phyloP scores from a whole-genome alignment of 2,888 invertebrate genomes.

The Tanytarsus gracilentus region DNA sequence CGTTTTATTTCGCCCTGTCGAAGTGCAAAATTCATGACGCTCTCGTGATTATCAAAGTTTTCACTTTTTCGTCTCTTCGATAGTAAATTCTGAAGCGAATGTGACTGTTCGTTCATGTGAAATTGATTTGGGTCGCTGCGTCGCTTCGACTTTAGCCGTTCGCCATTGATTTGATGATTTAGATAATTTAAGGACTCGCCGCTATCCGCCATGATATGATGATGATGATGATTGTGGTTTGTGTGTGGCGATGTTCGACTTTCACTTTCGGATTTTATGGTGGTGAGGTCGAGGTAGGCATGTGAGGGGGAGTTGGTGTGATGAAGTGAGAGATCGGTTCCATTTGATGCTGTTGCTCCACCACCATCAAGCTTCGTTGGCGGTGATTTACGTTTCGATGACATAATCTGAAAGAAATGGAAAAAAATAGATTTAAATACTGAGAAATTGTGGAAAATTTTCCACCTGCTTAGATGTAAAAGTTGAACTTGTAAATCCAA shows the following conservation, averaged over 20 bases:
- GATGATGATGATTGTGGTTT: slow-evolving; percentile 19
- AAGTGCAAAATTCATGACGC: too few relatives aligned
- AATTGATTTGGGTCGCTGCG: neutral
- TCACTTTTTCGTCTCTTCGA: slow-evolving; percentile 24
- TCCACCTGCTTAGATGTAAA: too few relatives aligned
- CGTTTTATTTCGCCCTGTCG: slow-evolving; percentile 1
- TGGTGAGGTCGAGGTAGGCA: neutral
- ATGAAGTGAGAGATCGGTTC: slow-evolving; percentile 41
- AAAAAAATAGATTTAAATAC: neutral
- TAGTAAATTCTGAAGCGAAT: slow-evolving; percentile 17
- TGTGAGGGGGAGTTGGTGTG: slow-evolving; percentile 32
- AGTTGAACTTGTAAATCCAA: too few relatives aligned
- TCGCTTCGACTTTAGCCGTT: too few relatives aligned
- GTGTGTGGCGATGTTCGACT: slow-evolving; percentile 30
- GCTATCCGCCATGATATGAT: neutral
- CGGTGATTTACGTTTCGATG: slow-evolving; percentile 93
- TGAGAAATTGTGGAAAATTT: too few relatives aligned
- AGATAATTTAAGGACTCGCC: neutral
- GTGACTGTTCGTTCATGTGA: neutral
- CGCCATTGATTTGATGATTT: neutral
- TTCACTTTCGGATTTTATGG: slow-evolving; percentile 32
- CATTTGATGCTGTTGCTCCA: too few relatives aligned
- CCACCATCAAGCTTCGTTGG: slow-evolving; percentile 89
- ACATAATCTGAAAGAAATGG: slow-evolving; percentile 65
- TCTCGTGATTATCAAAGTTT: too few relatives aligned